These are phyloP conservation scores for Anarrhichthys ocellatus DNA, from an alignment of 2,113 vertebrate genomes.

Conservation along the genomic window DNA sequence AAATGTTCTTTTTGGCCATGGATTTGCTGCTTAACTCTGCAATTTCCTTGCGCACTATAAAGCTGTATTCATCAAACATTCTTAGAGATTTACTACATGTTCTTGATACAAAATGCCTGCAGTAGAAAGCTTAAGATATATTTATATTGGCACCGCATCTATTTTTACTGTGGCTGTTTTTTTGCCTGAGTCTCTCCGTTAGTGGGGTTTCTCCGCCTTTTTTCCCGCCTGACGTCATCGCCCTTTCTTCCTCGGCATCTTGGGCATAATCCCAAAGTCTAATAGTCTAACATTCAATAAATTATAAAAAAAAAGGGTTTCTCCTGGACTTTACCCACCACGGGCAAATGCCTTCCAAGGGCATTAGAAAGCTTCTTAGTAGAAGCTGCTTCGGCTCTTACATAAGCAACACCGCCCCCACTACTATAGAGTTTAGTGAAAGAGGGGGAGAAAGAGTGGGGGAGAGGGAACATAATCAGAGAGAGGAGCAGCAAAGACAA, in stretches of 20 bases:
- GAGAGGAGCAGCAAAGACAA: slow-evolving; percentile 29
- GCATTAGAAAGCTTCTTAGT: slow-evolving; percentile 76
- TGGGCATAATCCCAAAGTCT: slow-evolving; percentile 65
- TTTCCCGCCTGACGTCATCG: slow-evolving; percentile 59
- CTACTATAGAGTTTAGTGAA: slow-evolving; percentile 32
- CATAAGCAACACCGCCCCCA: slow-evolving; percentile 54
- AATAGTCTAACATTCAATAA: slow-evolving; percentile 70
- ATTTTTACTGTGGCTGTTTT: slow-evolving; percentile 51
- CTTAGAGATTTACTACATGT: slow-evolving; percentile 49
- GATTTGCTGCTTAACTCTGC: slow-evolving; percentile 31
- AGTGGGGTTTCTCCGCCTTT: slow-evolving; percentile 28
- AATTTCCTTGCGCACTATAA: slow-evolving; percentile 13
- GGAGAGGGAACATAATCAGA: slow-evolving; percentile 43
- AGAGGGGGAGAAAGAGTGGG: slow-evolving; percentile 1
- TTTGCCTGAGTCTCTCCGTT: slow-evolving; percentile 45
- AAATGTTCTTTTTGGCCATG: slow-evolving; percentile 9
- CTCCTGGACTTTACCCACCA: slow-evolving; percentile 70
- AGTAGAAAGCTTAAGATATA: slow-evolving; percentile 52
- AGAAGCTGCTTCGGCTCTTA: slow-evolving; percentile 69
- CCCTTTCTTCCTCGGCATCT: slow-evolving; percentile 65
- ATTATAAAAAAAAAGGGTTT: slow-evolving; percentile 33
- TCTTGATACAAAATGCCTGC: slow-evolving; percentile 42
- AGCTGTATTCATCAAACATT: slow-evolving; percentile 50
- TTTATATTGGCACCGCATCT: slow-evolving; percentile 49
- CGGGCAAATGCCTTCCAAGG: slow-evolving; percentile 67